These are phyloP conservation scores for Pteronura brasiliensis DNA, from an alignment of 2,113 vertebrate species.

Conservation along the genomic window DNA sequence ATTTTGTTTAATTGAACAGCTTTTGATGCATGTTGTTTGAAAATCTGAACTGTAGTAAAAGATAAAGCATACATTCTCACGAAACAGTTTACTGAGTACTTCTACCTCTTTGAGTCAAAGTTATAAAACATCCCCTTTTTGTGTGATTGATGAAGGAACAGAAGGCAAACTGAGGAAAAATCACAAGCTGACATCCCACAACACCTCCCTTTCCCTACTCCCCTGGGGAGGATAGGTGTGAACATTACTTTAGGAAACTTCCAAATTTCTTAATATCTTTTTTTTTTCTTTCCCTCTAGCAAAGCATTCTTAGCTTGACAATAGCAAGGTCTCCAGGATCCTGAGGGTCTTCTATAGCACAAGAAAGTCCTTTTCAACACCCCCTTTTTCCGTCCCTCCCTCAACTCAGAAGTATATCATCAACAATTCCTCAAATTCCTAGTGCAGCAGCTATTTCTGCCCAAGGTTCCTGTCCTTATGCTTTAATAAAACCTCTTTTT, in stretches of 20 bases:
- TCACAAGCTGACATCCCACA: not conserved
- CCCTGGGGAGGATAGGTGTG: not conserved
- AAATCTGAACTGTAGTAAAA: not conserved
- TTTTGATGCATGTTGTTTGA: not conserved
- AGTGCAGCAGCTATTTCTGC: not conserved
- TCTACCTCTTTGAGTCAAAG: not conserved
- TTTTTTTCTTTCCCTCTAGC: not conserved
- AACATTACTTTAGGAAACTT: not conserved
- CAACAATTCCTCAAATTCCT: not conserved
- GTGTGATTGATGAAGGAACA: not conserved
- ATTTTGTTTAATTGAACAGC: not conserved
- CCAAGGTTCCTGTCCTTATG: too few species aligned
- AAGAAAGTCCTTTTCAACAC: not conserved
- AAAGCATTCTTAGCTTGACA: not conserved
- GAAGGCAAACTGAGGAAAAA: not conserved
- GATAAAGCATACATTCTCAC: not conserved
- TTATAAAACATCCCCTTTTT: not conserved
- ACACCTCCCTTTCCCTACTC: not conserved
- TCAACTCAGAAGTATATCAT: not conserved
- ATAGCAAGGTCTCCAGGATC: not conserved
- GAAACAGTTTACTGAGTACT: not conserved
- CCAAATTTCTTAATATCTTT: not conserved
- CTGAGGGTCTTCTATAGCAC: not conserved
- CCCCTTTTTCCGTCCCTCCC: not conserved
- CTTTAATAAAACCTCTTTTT: too few species aligned